phyloP scores from a whole-genome alignment of 2,797 vertebrate genomes.

The Melanotaenia trifasciata region DNA sequence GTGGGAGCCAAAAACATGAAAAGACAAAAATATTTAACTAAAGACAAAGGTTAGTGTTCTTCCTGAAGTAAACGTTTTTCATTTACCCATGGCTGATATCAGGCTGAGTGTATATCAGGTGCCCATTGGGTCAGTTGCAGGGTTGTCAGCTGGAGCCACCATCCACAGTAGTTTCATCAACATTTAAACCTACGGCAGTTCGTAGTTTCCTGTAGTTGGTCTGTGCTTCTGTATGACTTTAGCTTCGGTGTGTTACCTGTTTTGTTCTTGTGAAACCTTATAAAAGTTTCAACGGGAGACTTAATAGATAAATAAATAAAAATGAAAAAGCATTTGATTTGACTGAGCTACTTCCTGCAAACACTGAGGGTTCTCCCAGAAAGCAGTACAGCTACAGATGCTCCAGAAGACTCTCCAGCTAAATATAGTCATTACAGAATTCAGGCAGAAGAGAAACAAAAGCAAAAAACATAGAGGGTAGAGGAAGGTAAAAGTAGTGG shows the following conservation, averaged over 20 bases:
- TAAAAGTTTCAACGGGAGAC: conserved; percentile 28
- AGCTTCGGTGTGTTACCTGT: conserved; percentile 2
- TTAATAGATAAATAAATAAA: conserved; percentile 1
- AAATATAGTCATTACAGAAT: conserved; percentile 74
- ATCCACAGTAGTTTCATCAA: too few relatives aligned
- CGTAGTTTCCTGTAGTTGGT: background rate
- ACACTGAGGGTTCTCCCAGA: conserved; percentile 53
- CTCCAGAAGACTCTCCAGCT: conserved; percentile 55
- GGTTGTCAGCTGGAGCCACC: too few relatives aligned
- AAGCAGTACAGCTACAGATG: conserved; percentile 58
- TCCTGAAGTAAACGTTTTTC: background rate
- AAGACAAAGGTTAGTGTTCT: background rate
- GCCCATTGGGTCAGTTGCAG: too few relatives aligned
- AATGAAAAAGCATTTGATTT: conserved; percentile 43
- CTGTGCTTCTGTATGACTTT: background rate
- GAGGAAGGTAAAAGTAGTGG: conserved; percentile 38
- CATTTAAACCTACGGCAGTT: too few relatives aligned
- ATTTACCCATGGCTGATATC: background rate
- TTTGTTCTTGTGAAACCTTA: conserved; percentile 17
- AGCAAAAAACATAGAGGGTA: conserved; percentile 51
- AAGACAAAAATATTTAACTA: background rate
- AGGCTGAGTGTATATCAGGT: background rate
- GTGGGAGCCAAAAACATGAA: background rate
- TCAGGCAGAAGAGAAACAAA: conserved; percentile 68
- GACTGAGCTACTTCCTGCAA: conserved; percentile 59